Percentiles rank a stretch among this genome's conserved stretches.
Evolutionary conservation across 2,888 invertebrate species (phyloP).

Genomic region (Andrena praecox): DNA sequence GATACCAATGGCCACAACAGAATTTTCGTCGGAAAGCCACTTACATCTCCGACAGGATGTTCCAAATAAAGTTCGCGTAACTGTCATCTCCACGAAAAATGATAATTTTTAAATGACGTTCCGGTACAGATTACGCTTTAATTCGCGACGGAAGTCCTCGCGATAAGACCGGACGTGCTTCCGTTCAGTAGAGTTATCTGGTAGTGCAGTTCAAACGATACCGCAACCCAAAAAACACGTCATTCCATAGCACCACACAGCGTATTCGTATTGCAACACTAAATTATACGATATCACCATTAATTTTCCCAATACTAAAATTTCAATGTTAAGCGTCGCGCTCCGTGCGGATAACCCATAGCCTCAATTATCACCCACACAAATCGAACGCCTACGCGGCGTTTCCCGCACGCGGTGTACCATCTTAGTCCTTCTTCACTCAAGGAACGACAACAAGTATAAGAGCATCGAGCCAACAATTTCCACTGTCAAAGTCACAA

Average conservation of each 20-base stretch:
- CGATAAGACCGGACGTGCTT: slow-evolving; percentile 72
- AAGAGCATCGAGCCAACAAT: too few relatives aligned
- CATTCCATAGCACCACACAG: not conserved
- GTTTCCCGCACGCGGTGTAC: too few relatives aligned
- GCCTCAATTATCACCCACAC: too few relatives aligned
- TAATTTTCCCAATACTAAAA: too few relatives aligned
- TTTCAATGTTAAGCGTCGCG: too few relatives aligned
- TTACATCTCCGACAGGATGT: slow-evolving; percentile 29
- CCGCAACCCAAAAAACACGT: slow-evolving; percentile 12
- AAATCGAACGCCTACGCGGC: too few relatives aligned
- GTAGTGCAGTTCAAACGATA: slow-evolving; percentile 14
- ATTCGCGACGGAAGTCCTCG: slow-evolving; percentile 63
- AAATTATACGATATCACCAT: not conserved
- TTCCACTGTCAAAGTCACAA: too few relatives aligned
- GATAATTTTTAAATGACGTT: slow-evolving; percentile 34
- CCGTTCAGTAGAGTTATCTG: slow-evolving; percentile 55
- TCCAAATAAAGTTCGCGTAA: slow-evolving; percentile 6
- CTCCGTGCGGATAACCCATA: too few relatives aligned
- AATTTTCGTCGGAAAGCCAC: not conserved
- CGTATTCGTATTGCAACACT: not conserved
- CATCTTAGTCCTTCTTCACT: too few relatives aligned
- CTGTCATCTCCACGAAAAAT: slow-evolving; percentile 17
- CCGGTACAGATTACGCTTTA: slow-evolving; percentile 56
- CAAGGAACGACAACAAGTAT: too few relatives aligned
- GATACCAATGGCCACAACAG: too few relatives aligned